These are phyloP conservation scores for Promerops cafer DNA, from an alignment of 2,113 vertebrate species.

Conservation along the genomic window DNA sequence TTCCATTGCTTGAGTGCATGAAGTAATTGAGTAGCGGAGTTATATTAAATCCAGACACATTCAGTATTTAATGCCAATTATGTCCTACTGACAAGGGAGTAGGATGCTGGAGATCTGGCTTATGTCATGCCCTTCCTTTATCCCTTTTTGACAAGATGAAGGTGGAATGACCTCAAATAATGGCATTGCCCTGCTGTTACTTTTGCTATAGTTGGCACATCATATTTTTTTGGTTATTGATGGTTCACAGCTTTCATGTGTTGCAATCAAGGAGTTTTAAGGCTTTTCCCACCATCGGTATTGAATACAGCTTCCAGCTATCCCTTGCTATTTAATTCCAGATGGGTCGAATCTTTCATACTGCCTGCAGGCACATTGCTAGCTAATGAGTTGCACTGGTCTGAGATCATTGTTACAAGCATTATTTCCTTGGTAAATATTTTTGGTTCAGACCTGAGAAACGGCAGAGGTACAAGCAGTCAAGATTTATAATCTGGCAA, in stretches of 20 bases:
- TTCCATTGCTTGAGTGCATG: conserved; percentile 23
- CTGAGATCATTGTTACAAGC: conserved; percentile 56
- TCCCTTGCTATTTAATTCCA: conserved; percentile 60
- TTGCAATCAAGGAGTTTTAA: conserved; percentile 62
- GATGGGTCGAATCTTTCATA: conserved; percentile 56
- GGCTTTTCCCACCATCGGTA: conserved; percentile 56
- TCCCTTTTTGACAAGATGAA: conserved; percentile 33
- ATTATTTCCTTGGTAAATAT: conserved; percentile 53
- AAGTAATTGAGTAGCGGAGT: conserved; percentile 19
- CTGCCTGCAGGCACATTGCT: conserved; percentile 55
- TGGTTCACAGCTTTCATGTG: conserved; percentile 63
- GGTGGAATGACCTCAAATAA: conserved; percentile 57
- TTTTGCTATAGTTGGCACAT: conserved; percentile 51
- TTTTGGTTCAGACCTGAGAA: conserved; percentile 42
- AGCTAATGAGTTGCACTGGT: conserved; percentile 55
- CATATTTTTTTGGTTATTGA: conserved; percentile 60
- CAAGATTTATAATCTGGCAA: conserved; percentile 37
- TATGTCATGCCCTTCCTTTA: conserved; percentile 38
- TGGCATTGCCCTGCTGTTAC: conserved; percentile 27
- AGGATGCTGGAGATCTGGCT: conserved; percentile 34
- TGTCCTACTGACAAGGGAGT: conserved; percentile 45
- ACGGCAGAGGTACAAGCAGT: conserved; percentile 8
- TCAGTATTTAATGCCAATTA: conserved; percentile 56
- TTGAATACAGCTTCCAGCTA: conserved; percentile 59
- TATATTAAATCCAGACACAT: conserved; percentile 55